Base-by-base conservation (phyloP, 2,797 vertebrate species). In the Centropyge bicolor region DNA sequence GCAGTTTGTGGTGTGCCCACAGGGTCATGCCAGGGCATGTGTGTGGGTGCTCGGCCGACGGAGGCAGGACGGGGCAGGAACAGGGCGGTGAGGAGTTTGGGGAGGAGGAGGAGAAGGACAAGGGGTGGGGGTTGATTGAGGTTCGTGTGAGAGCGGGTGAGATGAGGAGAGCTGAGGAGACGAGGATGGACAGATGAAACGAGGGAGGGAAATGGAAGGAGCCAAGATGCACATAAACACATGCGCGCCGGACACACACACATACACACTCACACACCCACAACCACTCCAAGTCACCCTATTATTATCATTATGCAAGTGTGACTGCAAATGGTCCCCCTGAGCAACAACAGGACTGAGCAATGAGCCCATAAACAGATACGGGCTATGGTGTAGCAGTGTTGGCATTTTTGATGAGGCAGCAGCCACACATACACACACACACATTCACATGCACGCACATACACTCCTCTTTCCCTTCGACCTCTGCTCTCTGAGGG, bases 271-370 rank as follows among this genome's bases (percentile, higher is more conserved):
- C 57, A 72, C 61, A 83, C 38, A 51, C 64, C 43, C 80, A 87
- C 81, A 87, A 85, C 83, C 87, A 87, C 89, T 91, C 84, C 80
- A 81, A 87, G 86, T 89, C 79, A 89, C 88, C 88, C 91, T 92
- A 87, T 94, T 92, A 92, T 93, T 90, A 93, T 93, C 91, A 92
- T 94, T 94, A 92, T 92, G 92, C 89, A 93, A 94, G 90, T 92
- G 89, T 88, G 89, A 90, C 92, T 93, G 88, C 87, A 91, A 94
- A 91, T 86, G 86, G 89, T 86, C 90, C 90, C 93, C 84, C 83
- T 91, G 84, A 94, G 91, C 92, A 90, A 90, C 88, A 86, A 83
- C 76, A 73, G 85, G 82, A 90, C 89, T 86, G 88, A 89, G 89
- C 88, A 90, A 90, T 91, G 91, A 93, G 87, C 86, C 91, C 84